Percentiles rank a stretch among this genome's conserved stretches.
These are phyloP conservation scores for Syrphus vitripennis DNA, from an alignment of 2,888 invertebrate genomes.

Conservation along the genomic window DNA sequence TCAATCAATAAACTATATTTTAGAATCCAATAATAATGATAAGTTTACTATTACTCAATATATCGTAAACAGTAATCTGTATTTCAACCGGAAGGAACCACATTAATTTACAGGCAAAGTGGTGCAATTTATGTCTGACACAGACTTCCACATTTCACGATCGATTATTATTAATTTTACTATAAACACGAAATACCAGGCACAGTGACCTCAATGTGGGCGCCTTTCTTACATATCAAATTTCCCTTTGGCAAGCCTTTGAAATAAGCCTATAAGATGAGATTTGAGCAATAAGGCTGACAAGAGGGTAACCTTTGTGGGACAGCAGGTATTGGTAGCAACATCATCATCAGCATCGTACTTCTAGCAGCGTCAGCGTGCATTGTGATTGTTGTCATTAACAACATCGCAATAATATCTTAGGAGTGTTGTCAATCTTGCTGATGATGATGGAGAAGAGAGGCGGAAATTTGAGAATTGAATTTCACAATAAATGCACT, in stretches of 20 bases:
- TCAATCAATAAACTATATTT: neutral
- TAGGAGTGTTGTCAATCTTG: slow-evolving; percentile 38
- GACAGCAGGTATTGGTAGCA: slow-evolving; percentile 21
- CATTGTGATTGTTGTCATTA: neutral
- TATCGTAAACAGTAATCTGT: neutral
- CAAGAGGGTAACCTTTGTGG: slow-evolving; percentile 65
- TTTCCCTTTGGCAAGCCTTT: neutral
- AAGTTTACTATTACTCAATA: too few relatives aligned
- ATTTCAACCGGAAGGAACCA: slow-evolving; percentile 48
- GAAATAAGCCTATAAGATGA: neutral
- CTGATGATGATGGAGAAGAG: slow-evolving; percentile 10
- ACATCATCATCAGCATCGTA: slow-evolving; percentile 27
- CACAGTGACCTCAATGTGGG: slow-evolving; percentile 55
- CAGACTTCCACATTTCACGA: slow-evolving; percentile 53
- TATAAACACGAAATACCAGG: slow-evolving; percentile 17
- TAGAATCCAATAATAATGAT: too few relatives aligned
- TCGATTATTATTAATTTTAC: neutral
- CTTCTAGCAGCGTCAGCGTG: neutral
- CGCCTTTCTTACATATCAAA: slow-evolving; percentile 8
- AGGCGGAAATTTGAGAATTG: slow-evolving; percentile 59
- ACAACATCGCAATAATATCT: slow-evolving; percentile 5
- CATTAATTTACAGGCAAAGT: slow-evolving; percentile 12
- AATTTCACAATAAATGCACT: slow-evolving; percentile 59
- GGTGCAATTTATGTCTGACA: slow-evolving; percentile 12
- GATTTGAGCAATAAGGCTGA: slow-evolving; percentile 61